A percentile compares a stretch with the other conserved stretches of the same genome.
Conservation (phyloP, 2,113 vertebrate species). For the human (Homo sapiens) region DNA sequence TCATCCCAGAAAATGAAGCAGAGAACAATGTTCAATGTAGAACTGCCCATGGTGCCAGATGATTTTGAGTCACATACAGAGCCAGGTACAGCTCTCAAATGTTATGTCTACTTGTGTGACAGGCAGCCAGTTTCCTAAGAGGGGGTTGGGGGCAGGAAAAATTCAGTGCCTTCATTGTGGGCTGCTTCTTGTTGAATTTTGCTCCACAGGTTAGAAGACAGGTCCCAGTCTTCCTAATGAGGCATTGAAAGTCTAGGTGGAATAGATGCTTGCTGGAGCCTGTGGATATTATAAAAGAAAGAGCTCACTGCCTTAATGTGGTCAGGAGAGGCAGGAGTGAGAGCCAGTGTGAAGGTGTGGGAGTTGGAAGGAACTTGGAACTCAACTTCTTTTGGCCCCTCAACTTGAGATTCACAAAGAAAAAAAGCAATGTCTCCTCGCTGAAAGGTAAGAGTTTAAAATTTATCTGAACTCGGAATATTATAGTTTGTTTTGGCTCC, state of each 20-base stretch:
- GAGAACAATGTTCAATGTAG: neutral
- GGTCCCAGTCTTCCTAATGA: slow-evolving; percentile 36
- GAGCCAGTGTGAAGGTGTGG: neutral
- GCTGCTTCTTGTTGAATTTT: slow-evolving; percentile 53
- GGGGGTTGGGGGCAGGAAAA: neutral
- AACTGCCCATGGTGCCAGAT: neutral
- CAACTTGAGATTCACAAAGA: slow-evolving; percentile 44
- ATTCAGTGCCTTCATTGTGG: neutral
- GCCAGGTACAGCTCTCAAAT: neutral
- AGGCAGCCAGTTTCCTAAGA: neutral
- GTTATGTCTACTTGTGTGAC: neutral
- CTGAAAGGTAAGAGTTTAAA: slow-evolving; percentile 53
- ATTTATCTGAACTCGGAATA: slow-evolving; percentile 47
- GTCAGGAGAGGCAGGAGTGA: slow-evolving; percentile 15
- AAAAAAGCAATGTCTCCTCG: neutral
- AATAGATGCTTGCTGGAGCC: neutral
- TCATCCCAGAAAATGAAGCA: neutral
- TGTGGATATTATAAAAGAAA: neutral
- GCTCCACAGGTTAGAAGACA: slow-evolving; percentile 36
- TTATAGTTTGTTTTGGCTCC: slow-evolving; percentile 23
- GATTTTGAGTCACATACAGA: neutral
- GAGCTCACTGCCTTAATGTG: neutral
- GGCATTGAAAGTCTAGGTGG: neutral
- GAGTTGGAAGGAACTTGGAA: slow-evolving; percentile 12
- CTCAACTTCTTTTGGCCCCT: slow-evolving; percentile 21